Evolutionary conservation across 2,888 invertebrate species (phyloP), one percentile per base, ranked within the genome.

Genomic region (Cephus nigrinus): DNA sequence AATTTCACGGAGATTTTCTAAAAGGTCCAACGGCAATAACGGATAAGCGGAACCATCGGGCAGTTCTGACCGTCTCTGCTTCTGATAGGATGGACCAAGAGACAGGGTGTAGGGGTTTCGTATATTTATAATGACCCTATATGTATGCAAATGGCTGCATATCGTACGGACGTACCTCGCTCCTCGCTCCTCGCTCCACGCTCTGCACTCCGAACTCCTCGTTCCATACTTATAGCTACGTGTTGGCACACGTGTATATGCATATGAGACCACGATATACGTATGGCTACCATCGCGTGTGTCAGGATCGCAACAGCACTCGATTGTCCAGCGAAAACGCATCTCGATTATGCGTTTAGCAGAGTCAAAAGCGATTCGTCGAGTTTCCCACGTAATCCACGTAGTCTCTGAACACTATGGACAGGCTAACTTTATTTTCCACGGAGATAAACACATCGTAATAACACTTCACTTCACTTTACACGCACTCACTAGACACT

Each of bases 71-170:
- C 83, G 84, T 82, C 83, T 85, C 84, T 85, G 84, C 83, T 85
- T 81, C 84, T 88, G 89, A 89, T 88, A 87, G 88, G 87, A 84
- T 82, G 84, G 87, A 88, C 86, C 86, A 85, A 87, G 86, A 87
- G 87, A 87, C 87, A 83, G 83, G 82, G 81, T 85, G 84, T 82
- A 79, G 80, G 80, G 81, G 84, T 84, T 85, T 82, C 85, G 88
- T 90, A 88, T 90, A 90, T 90, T 90, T 90, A 90, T 90, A 91
- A 91, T 91, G 91, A 91, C 88, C 91, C 91, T 90, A 91, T 91
- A 91, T 91, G 90, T 91, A 91, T 91, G 91, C 91, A 91, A 91
- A 91, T 91, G 90, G 91, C 87, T 88, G 90, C 90, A 90, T 90
- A 90, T 90, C 90, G 89, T 88, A 87, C 87, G 85, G 87, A 89